Evolutionary conservation across 2,113 vertebrate species (phyloP).

Genomic region (Arvicanthis niloticus): DNA sequence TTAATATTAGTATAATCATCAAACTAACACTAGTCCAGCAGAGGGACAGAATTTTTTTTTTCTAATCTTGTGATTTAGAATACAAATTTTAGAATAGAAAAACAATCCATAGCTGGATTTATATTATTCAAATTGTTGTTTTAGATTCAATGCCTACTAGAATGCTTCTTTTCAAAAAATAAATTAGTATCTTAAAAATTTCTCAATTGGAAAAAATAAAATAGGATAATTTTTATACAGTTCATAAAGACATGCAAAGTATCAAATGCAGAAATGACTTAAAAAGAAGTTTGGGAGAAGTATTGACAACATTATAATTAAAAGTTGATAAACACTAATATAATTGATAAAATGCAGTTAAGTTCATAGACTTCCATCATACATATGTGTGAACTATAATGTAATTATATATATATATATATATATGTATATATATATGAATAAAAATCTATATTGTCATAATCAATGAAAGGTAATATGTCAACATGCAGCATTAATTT

Average conservation of each 20-base stretch:
- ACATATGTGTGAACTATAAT: conserved; percentile 8
- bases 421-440: background rate
- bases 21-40: conserved; percentile 89
- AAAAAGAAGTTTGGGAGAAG: background rate
- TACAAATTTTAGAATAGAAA: conserved; percentile 83
- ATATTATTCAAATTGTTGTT: conserved; percentile 71
- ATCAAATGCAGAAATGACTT: background rate
- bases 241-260: background rate
- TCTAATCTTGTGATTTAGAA: conserved; percentile 81
- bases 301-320: conserved; percentile 15
- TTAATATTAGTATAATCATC: conserved; percentile 93
- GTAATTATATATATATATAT: background rate
- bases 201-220: background rate
- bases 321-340: conserved; percentile 2
- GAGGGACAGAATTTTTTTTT: conserved; percentile 85
- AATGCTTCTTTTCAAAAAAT: background rate
- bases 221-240: background rate
- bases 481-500: background rate
- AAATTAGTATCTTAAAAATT: background rate
- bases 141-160: conserved; percentile 64
- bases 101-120: conserved; percentile 76
- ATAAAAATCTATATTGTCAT: background rate
- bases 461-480: conserved; percentile 11
- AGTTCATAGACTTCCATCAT: background rate
- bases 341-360: conserved; percentile 7